Evolutionary conservation across 2,797 vertebrate genomes (phyloP), one percentile per base, ranked within the genome.

Genomic region (Sebastes paucispinis): DNA sequence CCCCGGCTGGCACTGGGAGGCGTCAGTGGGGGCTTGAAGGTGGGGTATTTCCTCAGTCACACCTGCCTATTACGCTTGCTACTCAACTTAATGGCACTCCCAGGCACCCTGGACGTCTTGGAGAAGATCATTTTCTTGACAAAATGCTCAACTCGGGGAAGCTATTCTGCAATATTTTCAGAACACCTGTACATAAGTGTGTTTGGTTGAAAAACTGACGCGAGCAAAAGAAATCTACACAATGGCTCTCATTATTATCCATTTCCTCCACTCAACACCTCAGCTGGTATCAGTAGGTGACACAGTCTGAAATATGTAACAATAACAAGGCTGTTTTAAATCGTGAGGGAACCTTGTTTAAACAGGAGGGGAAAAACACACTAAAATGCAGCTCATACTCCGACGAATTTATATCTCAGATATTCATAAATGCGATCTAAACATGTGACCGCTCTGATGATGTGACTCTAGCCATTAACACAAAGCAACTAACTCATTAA

Each of bases 41-140:
- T 75, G 82, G 88, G 88, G 88, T 75, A 84, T 84, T 91, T 84
- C 87, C 87, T 85, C 86, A 39, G 82, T 91, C 90, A 81, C 89
- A 92, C 91, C 87, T 92, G 89, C 72, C 90, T 85, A 81, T 89
- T 88, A 83, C 75, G 43, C 80, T 81, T 79, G 81, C 87, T 92
- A 81, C 88, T 88, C 84, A 87, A 88, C 88, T 87, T 89, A 85
- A 92, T 81, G 90, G 84, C 87, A 84, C 86, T 92, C 81, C 72
- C 54, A 84, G 88, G 90, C 77, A 73, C 76, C 64, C 43, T 31
- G 54, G 69, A 83, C 68, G 81, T 87, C 92, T 81, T 5, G 75
- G 58, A 2, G 67, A 77, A 66, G 87, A 91, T 87, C 85, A 72
- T 91, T 89, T 90, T 66, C 81, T 81, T 91, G 93, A 94, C 90